phyloP scores from a whole-genome alignment of 2,888 invertebrate genomes.

The Oligia fasciuncula region DNA sequence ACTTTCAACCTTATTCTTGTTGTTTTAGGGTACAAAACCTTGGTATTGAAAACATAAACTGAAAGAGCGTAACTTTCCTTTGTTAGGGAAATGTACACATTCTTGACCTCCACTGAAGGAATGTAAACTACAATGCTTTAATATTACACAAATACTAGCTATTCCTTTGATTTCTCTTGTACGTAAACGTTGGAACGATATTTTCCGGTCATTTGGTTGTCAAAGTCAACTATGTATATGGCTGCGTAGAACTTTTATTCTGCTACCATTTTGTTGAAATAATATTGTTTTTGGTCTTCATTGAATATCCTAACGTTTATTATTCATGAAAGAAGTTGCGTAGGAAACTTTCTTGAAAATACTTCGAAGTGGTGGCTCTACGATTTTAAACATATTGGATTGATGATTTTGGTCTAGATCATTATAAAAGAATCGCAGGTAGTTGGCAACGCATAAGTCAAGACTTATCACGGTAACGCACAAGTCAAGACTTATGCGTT shows the following conservation, averaged over 20 bases:
- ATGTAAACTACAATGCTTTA: slow-evolving; percentile 61
- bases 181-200: slow-evolving; percentile 36
- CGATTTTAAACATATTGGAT: background rate
- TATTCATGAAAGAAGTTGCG: background rate
- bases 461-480: no score
- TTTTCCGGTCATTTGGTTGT: slow-evolving; percentile 43
- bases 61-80: slow-evolving; percentile 58
- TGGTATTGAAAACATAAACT: slow-evolving; percentile 46
- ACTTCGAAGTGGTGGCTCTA: background rate
- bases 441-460: no score
- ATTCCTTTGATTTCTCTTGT: slow-evolving; percentile 56
- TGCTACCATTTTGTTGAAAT: background rate
- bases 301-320: background rate
- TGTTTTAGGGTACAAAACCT: slow-evolving; percentile 31
- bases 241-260: background rate
- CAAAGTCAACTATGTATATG: slow-evolving; percentile 18
- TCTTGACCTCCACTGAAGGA: slow-evolving; percentile 58
- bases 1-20: slow-evolving; percentile 29
- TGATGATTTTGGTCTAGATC: background rate
- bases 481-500: no score
- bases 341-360: background rate
- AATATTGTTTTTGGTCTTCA: background rate
- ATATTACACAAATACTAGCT: slow-evolving; percentile 57
- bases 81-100: slow-evolving; percentile 63
- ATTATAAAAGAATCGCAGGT: no score